Evolutionary conservation across 2,797 vertebrate species (phyloP).

Genomic region (Tachyglossus aculeatus): DNA sequence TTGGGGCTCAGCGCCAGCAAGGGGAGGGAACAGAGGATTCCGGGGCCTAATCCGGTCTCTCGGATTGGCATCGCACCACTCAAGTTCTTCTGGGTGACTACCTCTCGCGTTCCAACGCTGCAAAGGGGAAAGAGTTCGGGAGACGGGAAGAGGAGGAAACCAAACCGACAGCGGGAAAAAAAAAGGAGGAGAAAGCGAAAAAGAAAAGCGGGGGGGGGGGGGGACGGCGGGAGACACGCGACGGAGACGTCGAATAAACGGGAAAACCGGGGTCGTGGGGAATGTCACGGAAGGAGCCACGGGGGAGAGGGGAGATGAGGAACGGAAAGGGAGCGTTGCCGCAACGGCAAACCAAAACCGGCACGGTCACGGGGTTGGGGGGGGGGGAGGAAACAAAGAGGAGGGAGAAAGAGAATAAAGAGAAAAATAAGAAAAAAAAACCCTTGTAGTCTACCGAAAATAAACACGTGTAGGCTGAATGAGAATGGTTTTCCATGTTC

Average conservation of each 20-base stretch:
- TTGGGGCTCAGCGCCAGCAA: constrained; percentile 96
- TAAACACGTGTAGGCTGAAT: constrained; percentile 79
- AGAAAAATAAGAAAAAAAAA: constrained; percentile 90
- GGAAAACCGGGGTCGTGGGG: constrained; percentile 48
- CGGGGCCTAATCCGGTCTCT: constrained; percentile 95
- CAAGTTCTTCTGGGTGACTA: constrained; percentile 99
- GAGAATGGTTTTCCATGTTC: constrained; percentile 84
- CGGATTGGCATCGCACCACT: constrained; percentile 96
- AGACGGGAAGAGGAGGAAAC: constrained; percentile 66
- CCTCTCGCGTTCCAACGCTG: constrained; percentile 98
- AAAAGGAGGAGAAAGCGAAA: constrained; percentile 42
- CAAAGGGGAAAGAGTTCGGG: constrained; percentile 77
- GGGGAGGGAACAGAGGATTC: constrained; percentile 96
- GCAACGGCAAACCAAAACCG: constrained; percentile 69
- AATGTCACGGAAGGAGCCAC: constrained; percentile 62
- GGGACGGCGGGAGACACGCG: constrained; percentile 28
- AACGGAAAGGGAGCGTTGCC: constrained; percentile 58
- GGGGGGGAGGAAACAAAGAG: no score
- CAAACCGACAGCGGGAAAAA: constrained; percentile 28
- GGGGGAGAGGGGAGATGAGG: constrained; percentile 65
- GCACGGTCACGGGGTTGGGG: constrained; percentile 75
- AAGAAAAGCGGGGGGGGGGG: background rate
- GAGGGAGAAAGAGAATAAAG: constrained; percentile 85
- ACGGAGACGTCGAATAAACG: constrained; percentile 26
- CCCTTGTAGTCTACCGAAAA: constrained; percentile 78